phyloP scores from a whole-genome alignment of 2,113 vertebrate species.

The Heliornis fulica region DNA sequence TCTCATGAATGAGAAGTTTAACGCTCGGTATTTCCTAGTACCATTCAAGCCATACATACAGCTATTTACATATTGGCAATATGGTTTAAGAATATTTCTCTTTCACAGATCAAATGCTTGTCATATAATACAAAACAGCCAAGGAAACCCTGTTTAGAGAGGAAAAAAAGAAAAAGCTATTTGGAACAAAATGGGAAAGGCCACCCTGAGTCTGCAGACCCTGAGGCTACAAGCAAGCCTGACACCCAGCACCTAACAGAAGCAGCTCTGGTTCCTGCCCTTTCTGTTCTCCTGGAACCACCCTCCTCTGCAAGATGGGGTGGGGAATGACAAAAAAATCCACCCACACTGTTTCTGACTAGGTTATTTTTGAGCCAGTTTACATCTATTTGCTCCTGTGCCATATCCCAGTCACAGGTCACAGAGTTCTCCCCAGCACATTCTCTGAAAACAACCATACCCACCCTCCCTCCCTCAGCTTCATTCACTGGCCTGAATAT shows the following conservation, averaged over 20 bases:
- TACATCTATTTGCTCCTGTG: neutral
- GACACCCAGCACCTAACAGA: neutral
- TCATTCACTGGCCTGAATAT: neutral
- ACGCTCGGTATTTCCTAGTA: neutral
- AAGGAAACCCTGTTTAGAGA: neutral
- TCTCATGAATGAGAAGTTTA: neutral
- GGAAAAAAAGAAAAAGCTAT: too few species aligned
- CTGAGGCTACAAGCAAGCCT: neutral
- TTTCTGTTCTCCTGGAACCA: neutral
- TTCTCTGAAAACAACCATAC: neutral
- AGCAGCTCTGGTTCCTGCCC: neutral
- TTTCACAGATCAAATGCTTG: neutral
- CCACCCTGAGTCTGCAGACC: neutral
- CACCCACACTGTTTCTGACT: neutral
- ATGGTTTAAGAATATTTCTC: neutral
- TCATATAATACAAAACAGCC: neutral
- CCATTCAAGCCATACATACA: neutral
- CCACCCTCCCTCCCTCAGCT: neutral
- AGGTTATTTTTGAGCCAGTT: neutral
- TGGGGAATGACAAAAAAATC: too few species aligned
- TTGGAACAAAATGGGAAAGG: neutral
- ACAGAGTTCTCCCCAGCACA: neutral
- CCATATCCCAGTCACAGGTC: neutral
- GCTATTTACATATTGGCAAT: neutral
- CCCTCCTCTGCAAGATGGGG: accelerated